These are phyloP conservation scores for Pogoniulus pusillus DNA, from an alignment of 2,797 vertebrate species.

Conservation along the genomic window DNA sequence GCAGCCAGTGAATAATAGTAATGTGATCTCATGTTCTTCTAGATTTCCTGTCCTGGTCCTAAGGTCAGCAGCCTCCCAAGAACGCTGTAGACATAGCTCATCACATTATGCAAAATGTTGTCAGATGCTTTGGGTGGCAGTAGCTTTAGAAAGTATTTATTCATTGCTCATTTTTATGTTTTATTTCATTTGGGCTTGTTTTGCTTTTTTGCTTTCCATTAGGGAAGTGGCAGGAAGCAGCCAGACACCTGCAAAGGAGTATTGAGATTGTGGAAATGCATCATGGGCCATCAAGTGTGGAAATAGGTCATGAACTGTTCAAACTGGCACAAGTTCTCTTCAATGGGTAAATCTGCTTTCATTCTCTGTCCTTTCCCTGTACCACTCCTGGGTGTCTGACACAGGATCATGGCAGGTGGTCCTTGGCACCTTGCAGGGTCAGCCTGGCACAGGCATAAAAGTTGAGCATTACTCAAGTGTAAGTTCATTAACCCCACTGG, in stretches of 20 bases:
- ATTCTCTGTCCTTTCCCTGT: background rate
- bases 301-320: slow-evolving; percentile 90
- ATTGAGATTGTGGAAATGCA: slow-evolving; percentile 76
- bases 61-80: background rate
- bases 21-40: background rate
- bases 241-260: slow-evolving; percentile 83
- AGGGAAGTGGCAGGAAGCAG: slow-evolving; percentile 90
- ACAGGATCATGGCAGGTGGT: background rate
- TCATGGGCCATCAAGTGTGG: slow-evolving; percentile 88
- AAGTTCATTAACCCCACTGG: background rate
- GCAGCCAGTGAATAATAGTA: background rate
- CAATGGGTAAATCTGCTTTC: slow-evolving; percentile 84
- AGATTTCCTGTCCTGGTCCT: background rate
- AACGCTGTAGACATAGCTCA: background rate
- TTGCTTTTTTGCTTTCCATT: background rate
- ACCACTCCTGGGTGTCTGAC: background rate
- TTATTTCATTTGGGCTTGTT: background rate
- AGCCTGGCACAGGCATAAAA: background rate
- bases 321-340: slow-evolving; percentile 94
- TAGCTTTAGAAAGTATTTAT: background rate
- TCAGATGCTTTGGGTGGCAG: background rate
- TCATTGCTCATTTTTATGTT: background rate
- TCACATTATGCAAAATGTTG: background rate
- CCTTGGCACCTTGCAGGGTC: background rate
- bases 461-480: background rate